Evolutionary conservation across 2,888 invertebrate species (phyloP), one percentile per base, ranked within the genome.

Genomic region (Cryptocheilus praepositus): DNA sequence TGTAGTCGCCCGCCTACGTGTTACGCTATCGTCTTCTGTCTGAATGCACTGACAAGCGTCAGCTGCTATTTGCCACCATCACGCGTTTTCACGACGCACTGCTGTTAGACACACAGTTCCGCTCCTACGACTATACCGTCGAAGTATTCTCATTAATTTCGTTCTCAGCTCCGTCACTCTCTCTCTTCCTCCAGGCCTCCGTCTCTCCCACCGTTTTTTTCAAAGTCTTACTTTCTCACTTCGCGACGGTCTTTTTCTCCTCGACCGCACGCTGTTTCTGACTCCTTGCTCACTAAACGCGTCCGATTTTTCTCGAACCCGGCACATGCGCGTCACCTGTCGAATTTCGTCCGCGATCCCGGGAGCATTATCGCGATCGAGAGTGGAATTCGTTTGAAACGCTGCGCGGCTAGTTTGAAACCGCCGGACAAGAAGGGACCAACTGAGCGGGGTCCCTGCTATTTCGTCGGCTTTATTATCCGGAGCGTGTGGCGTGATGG

Each of bases 381-480:
- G 51, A 51, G 13, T 19, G 1, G 21, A 8, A 19, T 19, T 22
- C 13, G 13, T 0, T n/a, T 25, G n/a, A n/a, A n/a, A 18, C 55
- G 16, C 43, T 19, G 36, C 56, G 43, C 28, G 19, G 56, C 18
- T 56, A 43, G 22, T 58, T 59, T 44, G 36, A 53, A 54, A 59
- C 36, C 51, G 45, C 46, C 61, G 63, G 19, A 54, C 63, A 53
- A 62, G 64, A 66, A 54, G 52, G 16, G 58, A 57, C 70, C 65
- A 67, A 85, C 85, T 83, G 85, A 84, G 66, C 71, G 57, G 61
- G 71, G 65, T 75, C 77, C 72, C 53, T 68, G 79, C 67, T 68
- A 77, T 80, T 81, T 78, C 82, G 81, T 78, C 79, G 74, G 76
- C 74, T 85, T 84, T 85, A 85, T 85, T 76, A 77, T 74, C 69